Evolutionary conservation across 2,113 vertebrate species (phyloP).

Genomic region (Chlamydotis undulata): DNA sequence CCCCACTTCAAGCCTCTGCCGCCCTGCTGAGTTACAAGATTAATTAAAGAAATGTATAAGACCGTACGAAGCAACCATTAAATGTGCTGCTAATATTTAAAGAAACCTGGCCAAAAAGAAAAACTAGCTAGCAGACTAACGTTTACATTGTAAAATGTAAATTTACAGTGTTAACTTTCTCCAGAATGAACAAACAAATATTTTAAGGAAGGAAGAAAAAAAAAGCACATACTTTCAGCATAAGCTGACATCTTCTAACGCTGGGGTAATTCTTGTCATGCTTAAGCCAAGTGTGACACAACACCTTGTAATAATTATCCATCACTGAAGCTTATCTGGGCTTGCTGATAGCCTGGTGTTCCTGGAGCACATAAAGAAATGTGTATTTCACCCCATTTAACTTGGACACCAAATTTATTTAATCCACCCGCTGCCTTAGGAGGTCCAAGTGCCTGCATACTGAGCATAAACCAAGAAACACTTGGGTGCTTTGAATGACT

Average conservation of each 20-base stretch:
- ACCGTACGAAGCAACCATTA: constrained; percentile 8
- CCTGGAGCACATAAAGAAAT: neutral
- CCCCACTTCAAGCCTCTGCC: neutral
- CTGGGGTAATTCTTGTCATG: constrained; percentile 9
- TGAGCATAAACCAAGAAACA: neutral
- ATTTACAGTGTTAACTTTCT: neutral
- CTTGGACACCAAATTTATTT: neutral
- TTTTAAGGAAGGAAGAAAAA: neutral
- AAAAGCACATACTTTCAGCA: neutral
- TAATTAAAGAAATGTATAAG: constrained; percentile 5
- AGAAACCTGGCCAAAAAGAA: neutral
- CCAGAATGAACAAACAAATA: constrained; percentile 10
- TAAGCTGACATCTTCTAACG: neutral
- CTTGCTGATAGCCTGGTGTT: constrained; percentile 9
- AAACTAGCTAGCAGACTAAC: neutral
- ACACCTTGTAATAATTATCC: constrained; percentile 15
- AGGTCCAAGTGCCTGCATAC: neutral
- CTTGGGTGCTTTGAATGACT: neutral
- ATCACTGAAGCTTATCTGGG: constrained; percentile 12
- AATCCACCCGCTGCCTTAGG: neutral
- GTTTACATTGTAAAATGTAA: constrained; percentile 12
- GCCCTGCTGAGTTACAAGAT: neutral
- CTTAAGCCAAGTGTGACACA: constrained; percentile 30
- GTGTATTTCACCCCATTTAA: constrained; percentile 4
- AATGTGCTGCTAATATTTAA: neutral